Base-by-base conservation (phyloP, 2,113 vertebrate genomes). In the Emberiza fucata region DNA sequence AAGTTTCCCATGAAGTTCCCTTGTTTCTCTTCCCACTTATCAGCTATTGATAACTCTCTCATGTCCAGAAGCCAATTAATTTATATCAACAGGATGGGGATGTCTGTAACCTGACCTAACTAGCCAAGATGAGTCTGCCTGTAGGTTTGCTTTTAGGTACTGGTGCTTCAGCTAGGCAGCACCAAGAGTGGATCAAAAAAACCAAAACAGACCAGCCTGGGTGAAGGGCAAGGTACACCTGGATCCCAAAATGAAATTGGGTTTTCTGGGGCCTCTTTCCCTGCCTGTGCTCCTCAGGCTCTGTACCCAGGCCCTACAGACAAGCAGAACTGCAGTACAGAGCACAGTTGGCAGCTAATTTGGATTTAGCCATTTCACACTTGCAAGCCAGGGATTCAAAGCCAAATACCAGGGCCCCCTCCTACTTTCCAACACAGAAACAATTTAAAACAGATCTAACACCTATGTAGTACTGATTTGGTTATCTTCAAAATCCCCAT, bases 401-500 rank as follows among this genome's bases (percentile, higher is more conserved):
- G 90, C 64, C 91, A 81, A 90, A 91, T 60, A 92, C 53, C 57
- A 29, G 4, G 71, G 53, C 51, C 92, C 69, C 82, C 77, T 90
- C 82, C 93, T 81, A 71, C 93, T 93, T 94, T 77, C 95, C 90
- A 96, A 69, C 81, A 81, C 92, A 94, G 94, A 96, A 84, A 82
- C 91, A 80, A 96, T 94, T 95, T 89, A 95, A 95, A 95, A 92
- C 88, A 95, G 88, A 91, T 90, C 92, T 94, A 93, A 96, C 96
- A 95, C 91, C 93, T 95, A 95, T 73, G 94, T 82, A 93, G 88
- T 91, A 94, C 92, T 88, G 94, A 96, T 95, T 92, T 81, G 87
- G 93, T 93, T 96, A 95, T 95, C 95, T 97, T 59, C 88, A 95
- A 93, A 96, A 97, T 96, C 95, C 94, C 78, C 91, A 94, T 95